These are phyloP conservation scores for Ploceus nigricollis DNA, from an alignment of 2,113 vertebrate species.

Conservation along the genomic window DNA sequence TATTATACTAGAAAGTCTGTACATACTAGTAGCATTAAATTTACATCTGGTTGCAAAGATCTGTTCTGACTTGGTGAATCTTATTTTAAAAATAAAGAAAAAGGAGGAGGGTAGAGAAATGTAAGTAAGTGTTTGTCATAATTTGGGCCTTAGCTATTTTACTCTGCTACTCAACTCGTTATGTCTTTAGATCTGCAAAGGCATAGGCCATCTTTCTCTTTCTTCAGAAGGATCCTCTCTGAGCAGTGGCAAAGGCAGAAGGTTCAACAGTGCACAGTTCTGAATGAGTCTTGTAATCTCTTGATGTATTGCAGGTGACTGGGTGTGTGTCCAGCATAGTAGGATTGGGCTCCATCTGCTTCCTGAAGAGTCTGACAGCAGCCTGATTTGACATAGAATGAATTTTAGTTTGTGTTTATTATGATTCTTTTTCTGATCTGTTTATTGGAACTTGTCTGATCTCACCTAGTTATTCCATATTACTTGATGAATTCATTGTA, in stretches of 20 bases:
- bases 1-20: neutral
- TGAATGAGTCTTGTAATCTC: neutral
- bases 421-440: neutral
- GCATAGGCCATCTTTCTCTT: neutral
- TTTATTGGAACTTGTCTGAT: neutral
- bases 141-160: neutral
- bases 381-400: neutral
- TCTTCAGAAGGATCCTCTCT: neutral
- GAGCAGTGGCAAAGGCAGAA: neutral
- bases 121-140: neutral
- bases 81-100: neutral
- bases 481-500: neutral
- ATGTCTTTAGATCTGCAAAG: neutral
- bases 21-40: neutral
- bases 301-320: neutral
- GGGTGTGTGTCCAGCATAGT: neutral
- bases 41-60: neutral
- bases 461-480: neutral
- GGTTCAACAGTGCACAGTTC: neutral
- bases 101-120: neutral
- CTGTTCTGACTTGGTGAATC: neutral
- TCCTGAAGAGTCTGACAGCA: neutral
- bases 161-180: neutral
- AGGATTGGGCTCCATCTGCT: neutral
- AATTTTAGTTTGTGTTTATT: neutral